Evolutionary conservation across 2,888 invertebrate genomes (phyloP).

Genomic region (Leptothorax acervorum): DNA sequence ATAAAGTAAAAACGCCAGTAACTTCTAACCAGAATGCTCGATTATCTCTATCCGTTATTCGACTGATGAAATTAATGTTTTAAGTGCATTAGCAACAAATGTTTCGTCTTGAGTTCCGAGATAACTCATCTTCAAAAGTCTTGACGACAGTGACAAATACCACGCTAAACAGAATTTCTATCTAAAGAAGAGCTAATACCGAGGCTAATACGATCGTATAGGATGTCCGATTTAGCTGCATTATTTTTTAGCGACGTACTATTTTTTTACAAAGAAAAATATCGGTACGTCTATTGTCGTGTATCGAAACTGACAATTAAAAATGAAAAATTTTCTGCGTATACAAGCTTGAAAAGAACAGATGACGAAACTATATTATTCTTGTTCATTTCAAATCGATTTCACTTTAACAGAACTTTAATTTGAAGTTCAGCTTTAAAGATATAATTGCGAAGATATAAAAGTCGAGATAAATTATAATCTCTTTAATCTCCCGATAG

Average conservation of each 20-base stretch:
- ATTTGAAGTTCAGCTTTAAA: neutral
- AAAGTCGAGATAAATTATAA: neutral
- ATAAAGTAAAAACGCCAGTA: neutral
- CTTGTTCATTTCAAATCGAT: neutral
- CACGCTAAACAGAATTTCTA: slow-evolving; percentile 1
- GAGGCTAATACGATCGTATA: neutral
- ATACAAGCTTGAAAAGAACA: neutral
- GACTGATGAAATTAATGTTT: slow-evolving; percentile 32
- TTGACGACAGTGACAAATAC: slow-evolving; percentile 17
- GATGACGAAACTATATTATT: neutral
- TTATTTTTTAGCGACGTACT: neutral
- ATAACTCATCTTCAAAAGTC: slow-evolving; percentile 13
- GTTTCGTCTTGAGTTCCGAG: slow-evolving; percentile 9
- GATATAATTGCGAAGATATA: neutral
- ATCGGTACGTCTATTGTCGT: neutral
- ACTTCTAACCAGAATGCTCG: slow-evolving; percentile 11
- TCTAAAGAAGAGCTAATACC: neutral
- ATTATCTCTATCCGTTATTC: slow-evolving; percentile 17
- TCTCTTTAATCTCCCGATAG: neutral
- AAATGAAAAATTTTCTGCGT: neutral
- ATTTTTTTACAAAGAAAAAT: slow-evolving; percentile 13
- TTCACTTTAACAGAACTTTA: neutral
- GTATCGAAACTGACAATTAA: neutral
- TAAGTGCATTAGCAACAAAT: slow-evolving; percentile 9
- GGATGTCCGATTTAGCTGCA: neutral